Percentiles rank a stretch among this genome's conserved stretches.
Evolutionary conservation across 2,888 invertebrate genomes (phyloP).

Genomic region (Deroplatys truncata): DNA sequence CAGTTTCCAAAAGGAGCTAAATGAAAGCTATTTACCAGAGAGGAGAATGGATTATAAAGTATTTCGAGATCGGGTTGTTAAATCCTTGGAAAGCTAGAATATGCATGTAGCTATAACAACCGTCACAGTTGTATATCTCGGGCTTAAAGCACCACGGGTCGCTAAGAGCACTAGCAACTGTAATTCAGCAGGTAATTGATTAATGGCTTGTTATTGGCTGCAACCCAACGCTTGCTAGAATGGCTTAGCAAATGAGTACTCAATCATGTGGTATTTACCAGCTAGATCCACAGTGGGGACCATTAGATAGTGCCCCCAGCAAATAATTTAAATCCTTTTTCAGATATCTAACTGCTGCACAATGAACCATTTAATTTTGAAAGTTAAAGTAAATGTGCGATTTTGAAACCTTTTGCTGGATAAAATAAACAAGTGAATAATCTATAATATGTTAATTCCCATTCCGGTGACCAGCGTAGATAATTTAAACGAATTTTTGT

Average conservation of each 20-base stretch:
- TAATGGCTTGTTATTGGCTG: not conserved
- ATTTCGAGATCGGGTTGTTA: not conserved
- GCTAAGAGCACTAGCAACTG: not conserved
- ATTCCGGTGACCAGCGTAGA: no score
- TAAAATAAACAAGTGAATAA: no score
- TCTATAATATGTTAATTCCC: no score
- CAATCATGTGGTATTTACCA: not conserved
- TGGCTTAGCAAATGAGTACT: not conserved
- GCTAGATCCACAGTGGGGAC: not conserved
- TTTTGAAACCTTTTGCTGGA: no score
- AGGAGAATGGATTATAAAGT: not conserved
- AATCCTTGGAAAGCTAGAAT: not conserved
- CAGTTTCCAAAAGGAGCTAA: not conserved
- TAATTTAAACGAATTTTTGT: no score
- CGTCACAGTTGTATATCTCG: not conserved
- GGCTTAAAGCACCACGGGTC: not conserved
- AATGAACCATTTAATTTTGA: no score
- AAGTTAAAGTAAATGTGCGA: no score
- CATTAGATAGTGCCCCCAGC: not conserved
- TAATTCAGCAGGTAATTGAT: not conserved
- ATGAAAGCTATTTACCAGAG: not conserved
- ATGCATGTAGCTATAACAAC: not conserved
- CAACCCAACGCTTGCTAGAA: not conserved
- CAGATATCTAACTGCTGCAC: not conserved
- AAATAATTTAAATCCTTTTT: not conserved